Conservation (phyloP, 2,113 vertebrate species). For the Chaenogobius annularis region DNA sequence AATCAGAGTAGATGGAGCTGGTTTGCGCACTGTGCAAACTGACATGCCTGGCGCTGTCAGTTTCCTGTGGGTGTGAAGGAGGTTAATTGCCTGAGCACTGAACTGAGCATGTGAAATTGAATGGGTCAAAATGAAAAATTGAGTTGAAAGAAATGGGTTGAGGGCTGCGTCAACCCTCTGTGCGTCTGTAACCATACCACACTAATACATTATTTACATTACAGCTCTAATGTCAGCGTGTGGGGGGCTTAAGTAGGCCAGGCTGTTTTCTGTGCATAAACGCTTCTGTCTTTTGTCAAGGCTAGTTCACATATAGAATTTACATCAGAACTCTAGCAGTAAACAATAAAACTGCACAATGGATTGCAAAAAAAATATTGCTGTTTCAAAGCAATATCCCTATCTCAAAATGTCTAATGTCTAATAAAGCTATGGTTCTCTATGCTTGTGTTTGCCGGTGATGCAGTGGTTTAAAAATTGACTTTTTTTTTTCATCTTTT, state of each 20-base stretch:
- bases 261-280: conserved; percentile 10
- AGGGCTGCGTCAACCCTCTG: conserved; percentile 7
- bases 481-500: too few species aligned
- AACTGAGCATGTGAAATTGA: not conserved
- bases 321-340: not conserved
- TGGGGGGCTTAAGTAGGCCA: conserved; percentile 45
- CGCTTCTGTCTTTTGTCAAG: not conserved
- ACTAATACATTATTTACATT: conserved; percentile 59
- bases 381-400: too few species aligned
- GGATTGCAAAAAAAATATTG: too few species aligned
- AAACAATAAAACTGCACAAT: not conserved
- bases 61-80: not conserved
- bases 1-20: not conserved
- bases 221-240: conserved; percentile 32
- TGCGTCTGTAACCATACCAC: conserved; percentile 2
- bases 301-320: not conserved
- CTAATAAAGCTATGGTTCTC: not conserved
- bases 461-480: too few species aligned
- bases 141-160: conserved; percentile 3
- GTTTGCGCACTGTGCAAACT: not conserved
- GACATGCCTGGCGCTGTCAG: not conserved
- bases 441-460: too few species aligned
- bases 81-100: conserved; percentile 16
- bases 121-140: not conserved
- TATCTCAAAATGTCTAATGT: not conserved